Evolutionary conservation across 1,140 invertebrate species (phyloP), one percentile per base, ranked within the genome.

Genomic region (Drosophila tani): DNA sequence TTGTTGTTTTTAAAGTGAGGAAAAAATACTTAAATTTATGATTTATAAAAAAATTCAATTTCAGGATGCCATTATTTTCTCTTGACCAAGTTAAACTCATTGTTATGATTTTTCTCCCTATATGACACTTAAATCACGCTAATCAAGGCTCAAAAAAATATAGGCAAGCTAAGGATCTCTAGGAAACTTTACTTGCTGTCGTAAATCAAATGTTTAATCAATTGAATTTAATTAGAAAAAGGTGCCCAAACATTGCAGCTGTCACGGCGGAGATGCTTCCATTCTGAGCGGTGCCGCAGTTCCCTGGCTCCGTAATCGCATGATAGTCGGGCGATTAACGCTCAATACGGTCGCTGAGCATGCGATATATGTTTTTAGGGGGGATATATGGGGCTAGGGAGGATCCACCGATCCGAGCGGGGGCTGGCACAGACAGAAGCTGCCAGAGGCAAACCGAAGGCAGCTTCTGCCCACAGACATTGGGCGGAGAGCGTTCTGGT

Each of bases 181-280:
- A 11, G 43, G 6, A 40, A 38, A 15, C 38, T 41, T 27, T 6
- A 38, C 50, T 45, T 41, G 82, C 40, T 65, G 75, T 67, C 62
- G 82, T 86, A 76, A 87, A 82, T 87, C 83, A 82, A 76, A 66
- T 82, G 80, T 58, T 64, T 82, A 86, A 87, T 86, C 75, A 83
- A 83, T 79, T 90, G 75, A 69, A 84, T 73, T 87, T 84, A 88
- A 81, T 90, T 88, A 87, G 80, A 85, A 81, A 76, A 77, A 77
- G 17, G 9, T 47, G 45, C 66, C 56, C 69, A 73, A 84, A 59
- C 85, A 78, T 78, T 65, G 82, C 75, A 75, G 70, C 65, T 85
- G 85, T 83, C 77, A 88, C 40, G 77, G 56, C 56, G 59, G 55
- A 32, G 56, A 40, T 49, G 50, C 46, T 62, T 71, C 55, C 75